phyloP scores from a whole-genome alignment of 2,888 invertebrate species.

The Itoplectis maculator region DNA sequence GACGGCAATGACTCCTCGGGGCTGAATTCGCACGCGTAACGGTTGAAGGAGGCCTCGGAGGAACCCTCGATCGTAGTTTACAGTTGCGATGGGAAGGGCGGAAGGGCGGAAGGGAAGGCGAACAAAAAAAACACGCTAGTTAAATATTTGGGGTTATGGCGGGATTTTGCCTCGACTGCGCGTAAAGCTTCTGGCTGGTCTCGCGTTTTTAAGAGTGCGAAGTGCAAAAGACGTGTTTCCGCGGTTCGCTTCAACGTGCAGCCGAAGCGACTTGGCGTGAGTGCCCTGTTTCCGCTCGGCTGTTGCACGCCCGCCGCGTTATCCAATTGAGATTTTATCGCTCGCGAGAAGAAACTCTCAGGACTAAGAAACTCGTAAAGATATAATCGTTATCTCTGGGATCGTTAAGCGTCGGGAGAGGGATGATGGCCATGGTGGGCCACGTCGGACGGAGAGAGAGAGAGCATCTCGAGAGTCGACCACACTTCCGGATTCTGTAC shows the following conservation, averaged over 20 bases:
- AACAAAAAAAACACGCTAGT: slow-evolving; percentile 28
- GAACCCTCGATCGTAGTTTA: slow-evolving; percentile 41
- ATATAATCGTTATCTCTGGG: slow-evolving; percentile 43
- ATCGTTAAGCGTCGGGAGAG: slow-evolving; percentile 30
- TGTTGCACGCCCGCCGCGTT: neutral
- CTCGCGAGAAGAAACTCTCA: neutral
- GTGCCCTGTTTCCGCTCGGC: neutral
- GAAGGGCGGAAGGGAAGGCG: neutral
- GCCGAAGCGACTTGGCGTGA: neutral
- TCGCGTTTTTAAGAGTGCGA: slow-evolving; percentile 1
- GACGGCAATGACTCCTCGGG: slow-evolving; percentile 50
- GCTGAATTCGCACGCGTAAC: slow-evolving; percentile 39
- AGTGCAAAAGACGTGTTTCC: slow-evolving; percentile 17
- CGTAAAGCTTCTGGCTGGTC: neutral
- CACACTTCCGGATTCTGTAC: slow-evolving; percentile 6
- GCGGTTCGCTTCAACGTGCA: neutral
- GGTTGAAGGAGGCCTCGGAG: slow-evolving; percentile 49
- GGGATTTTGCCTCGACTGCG: neutral
- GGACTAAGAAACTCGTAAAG: slow-evolving; percentile 33
- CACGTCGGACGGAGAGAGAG: neutral
- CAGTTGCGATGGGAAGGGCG: neutral
- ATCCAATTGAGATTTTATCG: slow-evolving; percentile 32
- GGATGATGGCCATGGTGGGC: neutral
- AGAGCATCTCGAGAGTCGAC: neutral
- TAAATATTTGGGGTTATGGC: slow-evolving; percentile 48